phyloP scores from a whole-genome alignment of 2,797 vertebrate species.

The Periophthalmus magnuspinnatus region DNA sequence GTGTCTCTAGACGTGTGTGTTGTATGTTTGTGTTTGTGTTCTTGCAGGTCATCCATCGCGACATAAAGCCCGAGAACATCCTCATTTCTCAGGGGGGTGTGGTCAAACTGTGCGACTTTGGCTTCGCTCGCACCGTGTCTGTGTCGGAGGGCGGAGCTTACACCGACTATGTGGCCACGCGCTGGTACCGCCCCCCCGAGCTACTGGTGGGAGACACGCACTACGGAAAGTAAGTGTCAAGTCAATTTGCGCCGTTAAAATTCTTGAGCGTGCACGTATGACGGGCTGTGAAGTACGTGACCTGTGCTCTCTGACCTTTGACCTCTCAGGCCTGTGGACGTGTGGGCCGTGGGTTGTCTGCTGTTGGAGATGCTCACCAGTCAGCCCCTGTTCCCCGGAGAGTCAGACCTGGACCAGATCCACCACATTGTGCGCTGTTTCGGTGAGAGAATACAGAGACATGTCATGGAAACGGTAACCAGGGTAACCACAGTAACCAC shows the following conservation, averaged over 20 bases:
- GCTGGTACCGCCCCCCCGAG: slow-evolving; percentile 92
- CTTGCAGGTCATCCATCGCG: slow-evolving; percentile 87
- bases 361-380: slow-evolving; percentile 87
- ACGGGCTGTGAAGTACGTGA: too few relatives aligned
- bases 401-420: slow-evolving; percentile 91
- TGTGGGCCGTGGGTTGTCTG: slow-evolving; percentile 89
- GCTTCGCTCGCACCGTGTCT: slow-evolving; percentile 84
- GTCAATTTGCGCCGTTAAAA: too few relatives aligned
- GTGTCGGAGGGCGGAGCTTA: slow-evolving; percentile 77
- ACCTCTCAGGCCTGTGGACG: slow-evolving; percentile 83
- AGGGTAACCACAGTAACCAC: too few relatives aligned
- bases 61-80: slow-evolving; percentile 92
- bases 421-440: slow-evolving; percentile 86
- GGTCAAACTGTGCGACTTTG: slow-evolving; percentile 91
- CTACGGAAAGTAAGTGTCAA: slow-evolving; percentile 83
- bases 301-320: background rate
- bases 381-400: slow-evolving; percentile 87
- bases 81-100: slow-evolving; percentile 85
- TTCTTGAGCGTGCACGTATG: too few relatives aligned
- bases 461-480: too few relatives aligned
- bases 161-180: slow-evolving; percentile 89
- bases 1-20: background rate
- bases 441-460: slow-evolving; percentile 71
- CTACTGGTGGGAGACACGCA: slow-evolving; percentile 88
- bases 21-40: background rate